Percentiles rank a stretch among this genome's conserved stretches.
phyloP scores from a whole-genome alignment of 2,113 vertebrate species.

The Prolemur simus region DNA sequence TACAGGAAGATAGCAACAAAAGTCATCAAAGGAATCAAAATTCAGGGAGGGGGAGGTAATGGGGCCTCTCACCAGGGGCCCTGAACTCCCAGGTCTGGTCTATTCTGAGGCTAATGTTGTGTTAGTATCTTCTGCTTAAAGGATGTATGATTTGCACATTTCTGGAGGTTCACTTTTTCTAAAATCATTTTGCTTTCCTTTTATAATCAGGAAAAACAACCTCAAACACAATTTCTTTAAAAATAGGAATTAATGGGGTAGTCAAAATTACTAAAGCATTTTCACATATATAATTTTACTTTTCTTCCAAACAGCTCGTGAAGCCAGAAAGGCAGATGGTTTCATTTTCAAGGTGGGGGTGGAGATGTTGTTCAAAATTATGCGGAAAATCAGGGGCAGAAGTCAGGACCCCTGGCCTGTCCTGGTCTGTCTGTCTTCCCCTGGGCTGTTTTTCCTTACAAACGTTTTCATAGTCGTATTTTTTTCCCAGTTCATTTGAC shows the following conservation, averaged over 20 bases:
- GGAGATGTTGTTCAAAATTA: not conserved
- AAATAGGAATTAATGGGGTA: conserved; percentile 58
- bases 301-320: conserved; percentile 36
- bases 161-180: conserved; percentile 22
- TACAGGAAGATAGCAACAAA: not conserved
- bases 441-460: not conserved
- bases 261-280: conserved; percentile 19
- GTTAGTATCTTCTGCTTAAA: not conserved
- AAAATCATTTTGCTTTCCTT: conserved; percentile 59
- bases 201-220: conserved; percentile 35
- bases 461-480: not conserved
- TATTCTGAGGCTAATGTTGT: not conserved
- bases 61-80: too few species aligned
- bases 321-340: conserved; percentile 14
- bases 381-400: not conserved
- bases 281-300: conserved; percentile 10
- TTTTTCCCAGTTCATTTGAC: not conserved
- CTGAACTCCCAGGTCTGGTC: not conserved
- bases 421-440: not conserved
- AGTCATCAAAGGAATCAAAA: not conserved
- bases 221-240: conserved; percentile 61
- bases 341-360: not conserved
- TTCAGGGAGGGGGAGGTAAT: not conserved
- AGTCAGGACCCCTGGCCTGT: not conserved
- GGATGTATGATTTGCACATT: not conserved